Base-by-base conservation (phyloP, 92 coral and sea anemone species). In the Ricordea florida region DNA sequence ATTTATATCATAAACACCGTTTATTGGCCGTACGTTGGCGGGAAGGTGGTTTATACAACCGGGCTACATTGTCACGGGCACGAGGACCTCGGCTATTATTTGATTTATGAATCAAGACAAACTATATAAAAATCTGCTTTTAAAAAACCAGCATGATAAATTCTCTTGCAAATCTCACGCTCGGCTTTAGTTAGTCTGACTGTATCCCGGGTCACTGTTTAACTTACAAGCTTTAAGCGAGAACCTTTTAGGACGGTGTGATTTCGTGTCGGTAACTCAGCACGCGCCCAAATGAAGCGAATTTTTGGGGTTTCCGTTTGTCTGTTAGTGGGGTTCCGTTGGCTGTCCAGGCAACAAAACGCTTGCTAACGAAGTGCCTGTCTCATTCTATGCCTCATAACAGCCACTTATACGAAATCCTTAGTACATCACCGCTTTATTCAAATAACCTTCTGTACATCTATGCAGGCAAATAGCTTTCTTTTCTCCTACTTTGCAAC, bases 231-330 rank as follows among this genome's bases (percentile, higher is more conserved):
- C n/a, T n/a, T n/a, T n/a, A n/a, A n/a, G n/a, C n/a, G n/a, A n/a
- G n/a, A n/a, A n/a, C n/a, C n/a, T n/a, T n/a, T n/a, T n/a, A n/a
- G n/a, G n/a, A n/a, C 29, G 23, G 25, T 44, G 51, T 44, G 14
- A n/a, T 55, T 23, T 16, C 25, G n/a, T 53, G 25, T 52, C 35
- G 40, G 3, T 41, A 4, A 14, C 40, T 53, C 13, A 9, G 15
- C 47, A 51, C 62, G 35, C 33, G 50, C 26, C 31, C 15, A 24
- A 2, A 59, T 51, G 18, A 20, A 16, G 35, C 14, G 18, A 31
- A 36, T 52, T 37, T 11, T 69, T 69, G 15, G 34, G 62, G 76
- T 50, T 50, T 69, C 76, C 50, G 76, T 37, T 37, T 4, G 6
- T 17, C 3, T 5, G 76, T 36, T 8, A 34, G 34, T 10, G 55